phyloP scores from a whole-genome alignment of 2,888 invertebrate species.

The Drosophila paranaensis region DNA sequence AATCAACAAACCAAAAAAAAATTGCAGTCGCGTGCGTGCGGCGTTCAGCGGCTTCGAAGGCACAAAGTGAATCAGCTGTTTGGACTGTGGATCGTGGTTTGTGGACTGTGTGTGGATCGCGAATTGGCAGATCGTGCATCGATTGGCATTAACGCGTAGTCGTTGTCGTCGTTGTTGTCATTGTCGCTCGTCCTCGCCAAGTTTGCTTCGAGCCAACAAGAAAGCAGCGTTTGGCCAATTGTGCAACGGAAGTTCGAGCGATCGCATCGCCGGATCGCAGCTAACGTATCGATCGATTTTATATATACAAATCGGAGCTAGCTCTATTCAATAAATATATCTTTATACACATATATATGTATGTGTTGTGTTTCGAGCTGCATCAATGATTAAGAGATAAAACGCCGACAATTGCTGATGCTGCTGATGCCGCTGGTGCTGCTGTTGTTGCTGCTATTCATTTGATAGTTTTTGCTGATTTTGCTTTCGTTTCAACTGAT shows the following conservation, averaged over 20 bases:
- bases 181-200: conserved; percentile 52
- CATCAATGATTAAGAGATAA: conserved; percentile 37
- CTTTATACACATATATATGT: neutral
- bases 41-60: conserved; percentile 17
- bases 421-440: neutral
- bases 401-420: conserved; percentile 24
- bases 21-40: conserved; percentile 40
- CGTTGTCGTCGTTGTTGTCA: conserved; percentile 1
- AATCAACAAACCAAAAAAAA: conserved; percentile 7
- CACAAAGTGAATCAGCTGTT: conserved; percentile 17
- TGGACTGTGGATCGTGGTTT: conserved; percentile 15
- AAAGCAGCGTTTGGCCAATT: conserved; percentile 58
- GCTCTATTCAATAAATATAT: neutral
- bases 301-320: conserved; percentile 14
- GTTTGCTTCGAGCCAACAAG: conserved; percentile 47
- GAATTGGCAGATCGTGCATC: conserved; percentile 23
- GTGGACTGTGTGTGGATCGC: conserved; percentile 6
- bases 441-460: conserved; percentile 3
- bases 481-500: conserved; percentile 14
- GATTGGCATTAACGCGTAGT: conserved; percentile 11
- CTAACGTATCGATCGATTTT: conserved; percentile 33
- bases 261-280: conserved; percentile 57
- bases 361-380: neutral
- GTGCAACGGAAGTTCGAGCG: conserved; percentile 78
- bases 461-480: conserved; percentile 19